phyloP scores from a whole-genome alignment of 2,888 invertebrate genomes.

The Neoitamus cyanurus region DNA sequence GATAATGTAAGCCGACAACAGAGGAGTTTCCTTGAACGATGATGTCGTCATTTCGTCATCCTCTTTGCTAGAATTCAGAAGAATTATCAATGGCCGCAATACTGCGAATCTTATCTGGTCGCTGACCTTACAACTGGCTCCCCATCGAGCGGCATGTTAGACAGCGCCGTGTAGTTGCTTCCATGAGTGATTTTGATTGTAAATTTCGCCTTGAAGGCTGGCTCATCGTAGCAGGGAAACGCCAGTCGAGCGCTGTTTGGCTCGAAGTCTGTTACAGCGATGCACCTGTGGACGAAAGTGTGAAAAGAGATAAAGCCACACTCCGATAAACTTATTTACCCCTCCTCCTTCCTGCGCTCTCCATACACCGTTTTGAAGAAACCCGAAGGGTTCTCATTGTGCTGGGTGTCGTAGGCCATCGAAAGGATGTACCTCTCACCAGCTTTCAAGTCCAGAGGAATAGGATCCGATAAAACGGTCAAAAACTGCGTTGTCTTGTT shows the following conservation, averaged over 20 bases:
- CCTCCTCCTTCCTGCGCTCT: conserved; percentile 69
- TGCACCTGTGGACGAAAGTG: background rate
- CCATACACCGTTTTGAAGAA: conserved; percentile 6
- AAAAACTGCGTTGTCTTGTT: background rate
- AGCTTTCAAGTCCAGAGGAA: conserved; percentile 22
- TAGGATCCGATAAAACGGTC: background rate
- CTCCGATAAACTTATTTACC: background rate
- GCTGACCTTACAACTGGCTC: conserved; percentile 32
- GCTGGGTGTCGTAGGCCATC: background rate
- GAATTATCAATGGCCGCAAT: background rate
- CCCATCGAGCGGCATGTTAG: conserved; percentile 62
- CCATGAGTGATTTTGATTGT: conserved; percentile 73
- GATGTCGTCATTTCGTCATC: conserved; percentile 55
- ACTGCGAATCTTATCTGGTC: background rate
- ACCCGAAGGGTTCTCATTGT: background rate
- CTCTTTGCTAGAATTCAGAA: background rate
- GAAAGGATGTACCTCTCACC: conserved; percentile 2
- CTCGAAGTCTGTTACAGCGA: conserved; percentile 58
- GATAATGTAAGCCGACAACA: conserved; percentile 83
- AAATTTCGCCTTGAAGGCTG: conserved; percentile 76
- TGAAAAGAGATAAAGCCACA: background rate
- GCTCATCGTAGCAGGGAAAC: conserved; percentile 85
- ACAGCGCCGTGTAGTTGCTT: conserved; percentile 61
- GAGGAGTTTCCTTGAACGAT: conserved; percentile 66
- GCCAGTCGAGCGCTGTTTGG: conserved; percentile 74